A percentile compares a stretch with the other conserved stretches of the same genome.
Conservation (phyloP, 2,797 vertebrate genomes). For the Anabacerthia variegaticeps region DNA sequence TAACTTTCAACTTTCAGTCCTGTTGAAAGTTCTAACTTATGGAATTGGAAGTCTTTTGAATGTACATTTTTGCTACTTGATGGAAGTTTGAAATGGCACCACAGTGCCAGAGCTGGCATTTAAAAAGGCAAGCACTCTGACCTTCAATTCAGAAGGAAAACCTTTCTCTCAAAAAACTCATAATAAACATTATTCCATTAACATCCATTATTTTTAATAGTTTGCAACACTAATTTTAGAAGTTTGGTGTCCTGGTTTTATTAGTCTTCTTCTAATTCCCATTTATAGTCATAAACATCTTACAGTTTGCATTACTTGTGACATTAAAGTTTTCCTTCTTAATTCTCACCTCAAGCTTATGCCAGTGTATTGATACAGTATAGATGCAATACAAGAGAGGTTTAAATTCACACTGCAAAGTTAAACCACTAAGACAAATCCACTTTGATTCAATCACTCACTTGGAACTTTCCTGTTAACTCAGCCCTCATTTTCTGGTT, state of each 20-base stretch:
- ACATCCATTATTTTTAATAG: constrained; percentile 47
- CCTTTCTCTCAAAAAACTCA: constrained; percentile 13
- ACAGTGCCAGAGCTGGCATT: constrained; percentile 37
- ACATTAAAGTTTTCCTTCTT: neutral
- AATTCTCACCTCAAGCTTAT: neutral
- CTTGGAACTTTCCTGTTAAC: neutral
- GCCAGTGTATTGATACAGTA: fast-evolving
- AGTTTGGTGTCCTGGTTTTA: constrained; percentile 17
- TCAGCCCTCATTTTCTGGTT: neutral
- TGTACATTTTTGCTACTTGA: constrained; percentile 13
- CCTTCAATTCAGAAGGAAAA: constrained; percentile 44
- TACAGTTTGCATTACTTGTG: neutral
- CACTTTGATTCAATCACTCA: neutral
- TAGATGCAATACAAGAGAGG: neutral
- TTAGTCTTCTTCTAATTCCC: neutral
- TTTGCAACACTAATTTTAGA: constrained; percentile 19
- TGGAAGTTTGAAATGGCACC: neutral
- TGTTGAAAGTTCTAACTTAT: neutral
- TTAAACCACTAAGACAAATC: neutral
- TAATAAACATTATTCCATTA: constrained; percentile 1
- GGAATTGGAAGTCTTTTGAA: constrained; percentile 2
- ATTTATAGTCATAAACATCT: constrained; percentile 48
- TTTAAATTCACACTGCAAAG: neutral
- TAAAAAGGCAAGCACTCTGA: constrained; percentile 28
- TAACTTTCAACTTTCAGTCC: neutral